Percentiles rank a stretch among this genome's conserved stretches.
Conservation (phyloP, 2,888 invertebrate genomes). For the Apodemia zela region DNA sequence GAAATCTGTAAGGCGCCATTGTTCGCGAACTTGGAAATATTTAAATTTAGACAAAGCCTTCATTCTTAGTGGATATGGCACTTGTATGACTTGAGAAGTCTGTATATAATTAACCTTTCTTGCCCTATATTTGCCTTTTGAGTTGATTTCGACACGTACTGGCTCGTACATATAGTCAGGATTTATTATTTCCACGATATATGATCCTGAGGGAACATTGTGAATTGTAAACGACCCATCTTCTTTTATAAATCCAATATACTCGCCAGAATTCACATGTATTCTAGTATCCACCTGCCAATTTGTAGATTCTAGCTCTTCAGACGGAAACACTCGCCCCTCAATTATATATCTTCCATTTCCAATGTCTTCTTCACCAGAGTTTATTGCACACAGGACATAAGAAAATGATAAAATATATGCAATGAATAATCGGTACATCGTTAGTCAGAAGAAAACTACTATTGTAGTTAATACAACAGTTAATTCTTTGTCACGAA, state of each 20-base stretch:
- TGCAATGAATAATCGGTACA: conserved; percentile 25
- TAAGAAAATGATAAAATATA: conserved; percentile 23
- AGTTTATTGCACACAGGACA: conserved; percentile 45
- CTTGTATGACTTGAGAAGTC: conserved; percentile 92
- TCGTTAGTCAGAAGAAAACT: conserved; percentile 1
- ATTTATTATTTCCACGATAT: conserved; percentile 94
- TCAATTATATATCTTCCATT: conserved; percentile 86
- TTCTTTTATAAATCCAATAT: conserved; percentile 91
- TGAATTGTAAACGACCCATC: conserved; percentile 95
- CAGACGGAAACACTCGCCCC: conserved; percentile 89
- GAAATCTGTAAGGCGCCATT: conserved; percentile 98
- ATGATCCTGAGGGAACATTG: conserved; percentile 94
- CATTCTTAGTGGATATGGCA: conserved; percentile 95
- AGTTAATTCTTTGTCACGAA: neutral
- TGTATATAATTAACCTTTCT: conserved; percentile 96
- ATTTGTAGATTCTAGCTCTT: conserved; percentile 77
- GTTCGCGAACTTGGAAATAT: conserved; percentile 96
- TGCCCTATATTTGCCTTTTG: conserved; percentile 97
- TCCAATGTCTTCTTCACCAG: conserved; percentile 60
- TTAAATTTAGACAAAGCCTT: conserved; percentile 89
- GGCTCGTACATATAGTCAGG: conserved; percentile 96
- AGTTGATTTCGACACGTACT: conserved; percentile 97
- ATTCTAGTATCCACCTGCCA: conserved; percentile 90
- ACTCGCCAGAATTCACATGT: conserved; percentile 94
- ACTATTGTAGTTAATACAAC: neutral